Conservation (phyloP, 2,888 invertebrate species). For the Smittia aterrima region DNA sequence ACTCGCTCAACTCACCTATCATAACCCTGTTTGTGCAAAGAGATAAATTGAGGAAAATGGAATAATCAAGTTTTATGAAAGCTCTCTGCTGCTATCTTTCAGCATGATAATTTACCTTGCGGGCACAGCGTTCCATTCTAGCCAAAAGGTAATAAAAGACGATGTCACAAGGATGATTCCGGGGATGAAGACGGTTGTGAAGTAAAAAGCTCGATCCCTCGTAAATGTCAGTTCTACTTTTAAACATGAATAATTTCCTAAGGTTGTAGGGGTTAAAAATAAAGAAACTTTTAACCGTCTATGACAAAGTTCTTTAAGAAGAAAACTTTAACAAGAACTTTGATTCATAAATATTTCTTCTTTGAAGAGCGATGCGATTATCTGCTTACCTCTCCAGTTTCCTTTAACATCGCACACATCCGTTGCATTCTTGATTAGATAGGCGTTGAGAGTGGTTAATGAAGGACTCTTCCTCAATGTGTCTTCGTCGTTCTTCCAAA, state of each 20-base stretch:
- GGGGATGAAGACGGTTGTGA: conserved; percentile 95
- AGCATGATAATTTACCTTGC: conserved; percentile 58
- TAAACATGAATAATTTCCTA: conserved; percentile 96
- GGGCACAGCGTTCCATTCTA: conserved; percentile 96
- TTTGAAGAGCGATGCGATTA: neutral
- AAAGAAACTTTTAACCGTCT: neutral
- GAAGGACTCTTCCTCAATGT: conserved; percentile 84
- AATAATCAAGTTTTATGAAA: neutral
- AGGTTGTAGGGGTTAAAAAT: neutral
- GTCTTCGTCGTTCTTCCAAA: conserved; percentile 90
- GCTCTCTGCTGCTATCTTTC: neutral
- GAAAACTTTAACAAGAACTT: neutral
- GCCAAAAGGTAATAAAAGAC: conserved; percentile 91
- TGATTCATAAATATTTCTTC: neutral
- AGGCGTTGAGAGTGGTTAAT: conserved; percentile 85
- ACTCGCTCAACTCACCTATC: conserved; percentile 25
- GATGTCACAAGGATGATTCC: conserved; percentile 84
- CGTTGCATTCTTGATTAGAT: conserved; percentile 89
- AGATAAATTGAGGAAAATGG: neutral
- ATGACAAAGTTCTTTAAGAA: neutral
- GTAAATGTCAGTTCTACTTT: conserved; percentile 92
- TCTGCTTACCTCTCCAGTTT: conserved; percentile 83
- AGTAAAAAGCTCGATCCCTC: conserved; percentile 93
- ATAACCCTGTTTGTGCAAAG: conserved; percentile 24
- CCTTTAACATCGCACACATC: conserved; percentile 82